A percentile compares a stretch with the other conserved stretches of the same genome.
Conservation (phyloP, 2,888 invertebrate species). For the Tetranychus truncatus region DNA sequence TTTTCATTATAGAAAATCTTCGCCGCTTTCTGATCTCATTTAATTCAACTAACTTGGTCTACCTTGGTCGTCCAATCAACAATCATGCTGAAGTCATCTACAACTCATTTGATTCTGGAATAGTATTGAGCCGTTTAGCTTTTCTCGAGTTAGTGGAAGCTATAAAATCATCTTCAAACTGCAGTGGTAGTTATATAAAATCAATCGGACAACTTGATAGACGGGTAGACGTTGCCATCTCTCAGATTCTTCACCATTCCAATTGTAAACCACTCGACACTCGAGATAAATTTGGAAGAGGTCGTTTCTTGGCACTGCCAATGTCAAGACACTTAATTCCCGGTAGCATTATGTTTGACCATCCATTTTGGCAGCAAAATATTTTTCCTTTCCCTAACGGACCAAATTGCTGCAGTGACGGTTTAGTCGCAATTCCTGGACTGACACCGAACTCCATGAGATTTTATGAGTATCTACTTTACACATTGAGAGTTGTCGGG, state of each 20-base stretch:
- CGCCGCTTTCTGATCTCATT: slow-evolving; percentile 64
- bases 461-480: background rate
- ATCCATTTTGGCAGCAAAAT: slow-evolving; percentile 1
- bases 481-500: background rate
- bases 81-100: slow-evolving; percentile 55
- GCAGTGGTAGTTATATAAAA: slow-evolving; percentile 50
- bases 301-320: slow-evolving; percentile 84
- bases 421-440: background rate
- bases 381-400: background rate
- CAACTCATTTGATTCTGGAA: slow-evolving; percentile 39
- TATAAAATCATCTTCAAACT: background rate
- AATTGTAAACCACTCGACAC: slow-evolving; percentile 67
- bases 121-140: background rate
- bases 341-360: slow-evolving; percentile 10
- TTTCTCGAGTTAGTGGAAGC: background rate
- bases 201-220: slow-evolving; percentile 35
- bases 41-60: slow-evolving; percentile 53
- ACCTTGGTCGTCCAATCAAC: slow-evolving; percentile 76
- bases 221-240: slow-evolving; percentile 77
- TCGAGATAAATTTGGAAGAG: slow-evolving; percentile 59
- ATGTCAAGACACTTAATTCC: slow-evolving; percentile 83
- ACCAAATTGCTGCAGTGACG: background rate
- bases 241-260: slow-evolving; percentile 69
- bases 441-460: background rate
- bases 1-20: slow-evolving; percentile 83